Percentiles rank a stretch among this genome's conserved stretches.
These are phyloP conservation scores for Siderastrea siderea DNA, from an alignment of 92 coral and sea anemone genomes.

Conservation along the genomic window DNA sequence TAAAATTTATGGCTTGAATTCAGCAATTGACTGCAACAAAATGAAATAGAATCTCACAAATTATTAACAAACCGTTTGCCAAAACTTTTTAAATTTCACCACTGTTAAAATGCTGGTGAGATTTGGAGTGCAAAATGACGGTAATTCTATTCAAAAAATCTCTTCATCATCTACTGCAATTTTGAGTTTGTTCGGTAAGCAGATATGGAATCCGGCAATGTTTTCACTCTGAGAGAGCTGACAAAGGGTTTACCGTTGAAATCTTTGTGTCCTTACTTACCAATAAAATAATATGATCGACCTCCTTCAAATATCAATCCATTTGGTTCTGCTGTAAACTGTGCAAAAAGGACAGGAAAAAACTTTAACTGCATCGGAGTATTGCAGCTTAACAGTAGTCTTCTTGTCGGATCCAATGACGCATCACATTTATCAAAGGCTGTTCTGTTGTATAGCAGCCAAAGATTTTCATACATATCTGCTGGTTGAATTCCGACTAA, in stretches of 20 bases:
- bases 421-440: conserved; percentile 60
- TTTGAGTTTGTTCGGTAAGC: no score
- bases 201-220: background rate
- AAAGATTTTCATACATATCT: conserved; percentile 56
- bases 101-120: no score
- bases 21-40: no score
- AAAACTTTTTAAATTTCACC: no score
- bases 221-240: background rate
- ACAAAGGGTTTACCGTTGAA: no score
- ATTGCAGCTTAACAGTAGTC: conserved; percentile 11
- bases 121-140: no score
- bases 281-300: conserved; percentile 48
- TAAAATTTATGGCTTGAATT: no score
- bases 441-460: conserved; percentile 40
- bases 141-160: no score
- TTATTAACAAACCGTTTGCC: no score
- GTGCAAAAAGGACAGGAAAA: background rate
- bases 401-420: conserved; percentile 23
- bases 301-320: conserved; percentile 29
- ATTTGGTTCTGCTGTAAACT: background rate
- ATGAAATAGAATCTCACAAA: no score
- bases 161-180: no score
- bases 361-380: conserved; percentile 24
- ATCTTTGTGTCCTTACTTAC: conserved; percentile 18
- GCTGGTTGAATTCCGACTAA: background rate